These are phyloP conservation scores for Pelusios castaneus DNA, from an alignment of 2,113 vertebrate genomes.

Conservation along the genomic window DNA sequence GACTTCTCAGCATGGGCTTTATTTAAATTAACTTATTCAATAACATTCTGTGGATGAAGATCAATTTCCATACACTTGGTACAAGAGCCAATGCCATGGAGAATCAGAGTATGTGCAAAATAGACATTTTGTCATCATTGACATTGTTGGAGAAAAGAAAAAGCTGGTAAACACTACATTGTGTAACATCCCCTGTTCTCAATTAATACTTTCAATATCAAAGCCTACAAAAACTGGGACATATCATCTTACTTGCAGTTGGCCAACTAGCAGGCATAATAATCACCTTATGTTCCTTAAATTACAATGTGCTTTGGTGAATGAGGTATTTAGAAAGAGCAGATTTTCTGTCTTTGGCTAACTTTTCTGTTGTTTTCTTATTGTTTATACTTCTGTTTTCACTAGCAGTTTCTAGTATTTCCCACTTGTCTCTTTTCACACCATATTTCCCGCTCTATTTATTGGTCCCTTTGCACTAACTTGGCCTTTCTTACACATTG, in stretches of 20 bases:
- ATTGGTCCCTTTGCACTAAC: too few species aligned
- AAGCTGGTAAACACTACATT: accelerated
- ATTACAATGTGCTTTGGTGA: not conserved
- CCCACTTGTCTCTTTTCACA: not conserved
- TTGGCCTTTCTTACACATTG: not conserved
- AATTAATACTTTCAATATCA: not conserved
- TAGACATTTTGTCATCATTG: not conserved
- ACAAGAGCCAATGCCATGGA: not conserved
- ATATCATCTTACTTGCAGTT: not conserved
- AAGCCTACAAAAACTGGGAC: not conserved
- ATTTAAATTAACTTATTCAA: not conserved
- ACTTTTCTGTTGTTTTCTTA: not conserved
- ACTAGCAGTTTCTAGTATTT: not conserved
- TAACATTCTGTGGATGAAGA: not conserved
- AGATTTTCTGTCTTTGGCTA: not conserved
- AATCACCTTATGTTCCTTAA: not conserved
- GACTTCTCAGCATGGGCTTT: not conserved
- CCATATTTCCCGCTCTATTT: not conserved
- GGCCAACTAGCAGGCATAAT: not conserved
- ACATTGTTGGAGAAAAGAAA: not conserved
- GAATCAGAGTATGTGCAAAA: not conserved
- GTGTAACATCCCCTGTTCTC: not conserved
- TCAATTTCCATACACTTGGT: not conserved
- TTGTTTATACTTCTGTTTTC: not conserved
- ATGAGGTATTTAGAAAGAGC: not conserved